Base-by-base conservation (phyloP, 2,113 vertebrate genomes). In the Capreolus pygargus region DNA sequence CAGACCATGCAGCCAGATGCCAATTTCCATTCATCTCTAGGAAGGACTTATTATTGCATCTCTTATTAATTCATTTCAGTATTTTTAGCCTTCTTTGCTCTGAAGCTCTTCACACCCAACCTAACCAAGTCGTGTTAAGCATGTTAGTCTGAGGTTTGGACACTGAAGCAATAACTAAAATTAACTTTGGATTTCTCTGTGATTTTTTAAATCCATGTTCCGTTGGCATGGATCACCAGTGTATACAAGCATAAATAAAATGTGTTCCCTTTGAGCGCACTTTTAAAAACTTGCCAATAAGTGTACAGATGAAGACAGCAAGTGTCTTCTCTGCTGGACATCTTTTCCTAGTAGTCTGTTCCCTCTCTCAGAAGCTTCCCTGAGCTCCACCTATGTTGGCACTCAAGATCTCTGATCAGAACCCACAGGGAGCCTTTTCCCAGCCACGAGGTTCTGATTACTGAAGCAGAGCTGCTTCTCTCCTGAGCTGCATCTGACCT, bases 201-300 rank as follows among this genome's bases (percentile, higher is more conserved):
- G 92, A 94, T 86, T 97, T 98, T 92, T 97, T 60, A n/a, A 98
- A 97, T 97, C 97, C 97, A 83, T 97, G 96, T 98, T 98, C 96
- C 97, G 93, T 91, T 97, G 98, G 96, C 97, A 84, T 6, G 2
- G 82, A 5, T 81, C 61, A 12, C 78, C 91, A 84, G 82, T 84
- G n/a, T 86, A 93, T 87, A 39, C 21, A 60, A 67, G 55, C 82
- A 36, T 94, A 98, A 97, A 85, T 89, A 93, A 79, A 87, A 93
- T 52, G 39, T 52, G 55, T 45, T 81, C 58, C 28, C 45, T 76
- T 74, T 61, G 91, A 67, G 61, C 21, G 19, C 0, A 5, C 54
- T 86, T 74, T 85, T 93, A 39, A 76, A 84, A 76, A 74, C 43
- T 76, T 85, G 55, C 52, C 70, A 11, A 33, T 92, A 52, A 92